Conservation (phyloP, 2,113 vertebrate species). For the Oreochromis niloticus region DNA sequence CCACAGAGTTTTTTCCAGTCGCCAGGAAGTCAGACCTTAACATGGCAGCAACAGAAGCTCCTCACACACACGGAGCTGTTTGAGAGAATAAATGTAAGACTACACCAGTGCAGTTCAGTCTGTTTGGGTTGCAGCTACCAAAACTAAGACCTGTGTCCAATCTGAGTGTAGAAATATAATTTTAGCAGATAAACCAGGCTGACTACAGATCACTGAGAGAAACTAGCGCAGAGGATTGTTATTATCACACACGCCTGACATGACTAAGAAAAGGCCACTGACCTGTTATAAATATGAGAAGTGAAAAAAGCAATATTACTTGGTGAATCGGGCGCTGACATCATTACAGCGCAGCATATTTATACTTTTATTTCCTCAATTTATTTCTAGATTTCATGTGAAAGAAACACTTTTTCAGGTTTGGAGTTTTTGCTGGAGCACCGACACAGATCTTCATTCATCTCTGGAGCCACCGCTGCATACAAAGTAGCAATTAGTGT, state of each 20-base stretch:
- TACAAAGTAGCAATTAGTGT: neutral
- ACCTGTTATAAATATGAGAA: neutral
- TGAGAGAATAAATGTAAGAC: neutral
- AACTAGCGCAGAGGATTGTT: accelerated
- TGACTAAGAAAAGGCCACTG: neutral
- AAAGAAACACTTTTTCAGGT: neutral
- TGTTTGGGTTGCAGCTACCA: neutral
- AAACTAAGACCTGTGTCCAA: neutral
- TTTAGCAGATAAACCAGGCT: accelerated
- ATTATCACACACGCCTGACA: accelerated
- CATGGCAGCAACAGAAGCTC: neutral
- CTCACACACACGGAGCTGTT: neutral
- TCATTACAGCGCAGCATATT: neutral
- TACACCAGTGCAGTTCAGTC: neutral
- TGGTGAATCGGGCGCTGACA: neutral
- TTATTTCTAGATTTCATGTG: neutral
- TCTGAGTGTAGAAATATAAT: neutral
- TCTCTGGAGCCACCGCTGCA: neutral
- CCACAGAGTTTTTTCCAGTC: neutral
- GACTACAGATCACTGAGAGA: neutral
- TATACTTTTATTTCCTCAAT: neutral
- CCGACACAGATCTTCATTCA: neutral
- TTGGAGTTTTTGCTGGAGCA: neutral
- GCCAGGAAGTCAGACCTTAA: neutral
- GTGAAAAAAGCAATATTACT: neutral